A percentile compares a stretch with the other conserved stretches of the same genome.
These are phyloP conservation scores for Drosophila subsilvestris DNA, from an alignment of 2,888 invertebrate species.

Conservation along the genomic window DNA sequence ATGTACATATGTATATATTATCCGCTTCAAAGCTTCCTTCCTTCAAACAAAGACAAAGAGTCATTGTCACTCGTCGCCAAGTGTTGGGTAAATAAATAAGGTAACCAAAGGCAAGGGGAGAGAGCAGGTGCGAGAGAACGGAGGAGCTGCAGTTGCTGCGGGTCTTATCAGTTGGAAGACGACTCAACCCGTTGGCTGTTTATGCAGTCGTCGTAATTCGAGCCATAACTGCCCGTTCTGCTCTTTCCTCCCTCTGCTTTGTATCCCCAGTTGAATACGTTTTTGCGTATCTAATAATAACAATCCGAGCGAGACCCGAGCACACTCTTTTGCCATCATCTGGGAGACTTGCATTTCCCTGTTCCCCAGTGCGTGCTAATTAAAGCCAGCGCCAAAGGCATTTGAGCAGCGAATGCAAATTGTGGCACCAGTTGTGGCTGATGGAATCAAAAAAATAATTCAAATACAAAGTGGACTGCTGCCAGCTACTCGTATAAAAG, in stretches of 20 bases:
- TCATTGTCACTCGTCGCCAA: constrained; percentile 59
- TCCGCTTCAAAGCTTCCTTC: background rate
- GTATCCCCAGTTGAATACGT: constrained; percentile 32
- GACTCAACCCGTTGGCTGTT: constrained; percentile 11
- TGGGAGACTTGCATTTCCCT: constrained; percentile 20
- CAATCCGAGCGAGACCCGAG: constrained; percentile 31
- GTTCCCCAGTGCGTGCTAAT: constrained; percentile 30
- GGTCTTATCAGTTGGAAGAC: constrained; percentile 25
- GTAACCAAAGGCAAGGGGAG: background rate
- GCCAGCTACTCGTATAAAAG: too few relatives aligned
- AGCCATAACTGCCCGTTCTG: constrained; percentile 19
- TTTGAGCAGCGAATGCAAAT: constrained; percentile 31
- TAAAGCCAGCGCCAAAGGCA: constrained; percentile 12
- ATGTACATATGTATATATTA: too few relatives aligned
- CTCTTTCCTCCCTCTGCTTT: background rate
- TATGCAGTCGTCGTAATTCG: constrained; percentile 27
- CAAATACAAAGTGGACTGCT: background rate
- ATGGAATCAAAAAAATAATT: background rate
- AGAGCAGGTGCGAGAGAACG: background rate
- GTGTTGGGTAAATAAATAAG: constrained; percentile 52
- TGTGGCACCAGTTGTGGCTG: constrained; percentile 27
- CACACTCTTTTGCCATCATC: constrained; percentile 8
- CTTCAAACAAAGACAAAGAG: constrained; percentile 27
- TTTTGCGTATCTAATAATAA: constrained; percentile 62
- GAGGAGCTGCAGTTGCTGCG: constrained; percentile 9